phyloP scores from a whole-genome alignment of 30 jellyfish, hydroid and myxozoan species.

The Calvadosia cruxmelitensis region DNA sequence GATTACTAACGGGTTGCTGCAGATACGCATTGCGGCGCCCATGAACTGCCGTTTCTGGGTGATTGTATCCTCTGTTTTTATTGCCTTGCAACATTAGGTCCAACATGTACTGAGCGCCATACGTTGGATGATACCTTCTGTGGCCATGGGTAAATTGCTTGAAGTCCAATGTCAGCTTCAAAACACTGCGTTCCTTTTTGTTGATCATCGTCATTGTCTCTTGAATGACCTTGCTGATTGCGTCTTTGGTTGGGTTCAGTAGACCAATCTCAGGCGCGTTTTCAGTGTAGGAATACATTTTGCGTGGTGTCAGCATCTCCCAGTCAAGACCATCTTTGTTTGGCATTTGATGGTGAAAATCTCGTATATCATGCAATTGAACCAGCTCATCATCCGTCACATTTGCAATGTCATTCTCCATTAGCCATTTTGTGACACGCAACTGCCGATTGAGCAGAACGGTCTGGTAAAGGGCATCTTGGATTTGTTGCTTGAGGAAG shows the following conservation, averaged over 20 bases:
- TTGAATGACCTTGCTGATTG: conserved; percentile 77
- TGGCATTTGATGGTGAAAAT: conserved; percentile 66
- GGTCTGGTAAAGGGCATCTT: conserved; percentile 52
- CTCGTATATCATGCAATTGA: conserved; percentile 42
- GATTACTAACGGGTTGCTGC: conserved; percentile 88
- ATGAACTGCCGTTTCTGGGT: conserved; percentile 93
- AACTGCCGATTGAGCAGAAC: conserved; percentile 61
- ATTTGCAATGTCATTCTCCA: conserved; percentile 36
- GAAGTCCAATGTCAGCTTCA: conserved; percentile 84
- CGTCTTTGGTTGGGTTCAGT: conserved; percentile 90
- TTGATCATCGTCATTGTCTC: conserved; percentile 94
- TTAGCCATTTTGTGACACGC: conserved; percentile 32
- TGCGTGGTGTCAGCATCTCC: conserved; percentile 99
- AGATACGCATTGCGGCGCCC: conserved; percentile 95
- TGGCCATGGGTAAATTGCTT: conserved; percentile 90
- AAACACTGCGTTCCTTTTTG: conserved; percentile 82
- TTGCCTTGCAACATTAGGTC: conserved; percentile 88
- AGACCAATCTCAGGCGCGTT: conserved; percentile 93
- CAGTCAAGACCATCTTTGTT: conserved; percentile 71
- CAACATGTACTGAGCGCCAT: conserved; percentile 89
- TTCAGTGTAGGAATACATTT: conserved; percentile 48
- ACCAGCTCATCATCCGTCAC: conserved; percentile 34
- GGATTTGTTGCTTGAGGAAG: conserved; percentile 74
- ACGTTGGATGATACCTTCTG: conserved; percentile 68
- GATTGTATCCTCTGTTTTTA: conserved; percentile 86